A percentile compares a stretch with the other conserved stretches of the same genome.
Conservation (phyloP, 2,113 vertebrate species). For the Seriola quinqueradiata region DNA sequence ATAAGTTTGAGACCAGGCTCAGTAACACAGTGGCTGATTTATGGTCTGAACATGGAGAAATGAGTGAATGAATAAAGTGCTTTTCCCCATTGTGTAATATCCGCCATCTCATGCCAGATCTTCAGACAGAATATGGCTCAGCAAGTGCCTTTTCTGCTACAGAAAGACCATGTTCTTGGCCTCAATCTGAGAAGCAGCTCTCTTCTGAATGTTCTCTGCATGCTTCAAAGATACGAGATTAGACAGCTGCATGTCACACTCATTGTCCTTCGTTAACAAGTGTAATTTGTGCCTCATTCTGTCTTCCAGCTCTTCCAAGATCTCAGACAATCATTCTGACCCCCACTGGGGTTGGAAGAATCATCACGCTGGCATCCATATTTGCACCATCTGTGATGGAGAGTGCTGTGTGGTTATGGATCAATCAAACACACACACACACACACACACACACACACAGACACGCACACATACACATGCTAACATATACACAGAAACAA, state of each 20-base stretch:
- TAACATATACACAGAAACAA: conserved; percentile 13
- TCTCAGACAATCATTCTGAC: conserved; percentile 80
- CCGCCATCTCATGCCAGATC: conserved; percentile 58
- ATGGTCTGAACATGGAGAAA: conserved; percentile 29
- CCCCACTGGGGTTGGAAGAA: conserved; percentile 77
- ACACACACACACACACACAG: conserved; percentile 2
- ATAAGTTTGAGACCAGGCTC: conserved; percentile 24
- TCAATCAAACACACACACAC: conserved; percentile 32
- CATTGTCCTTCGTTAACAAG: conserved; percentile 82
- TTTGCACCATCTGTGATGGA: conserved; percentile 81
- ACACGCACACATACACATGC: conserved; percentile 1
- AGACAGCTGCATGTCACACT: conserved; percentile 80
- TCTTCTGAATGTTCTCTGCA: conserved; percentile 66
- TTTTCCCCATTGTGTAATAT: conserved; percentile 58
- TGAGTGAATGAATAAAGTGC: conserved; percentile 45
- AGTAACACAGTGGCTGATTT: conserved; percentile 42
- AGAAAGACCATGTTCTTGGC: conserved; percentile 67
- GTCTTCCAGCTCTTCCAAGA: conserved; percentile 78
- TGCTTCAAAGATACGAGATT: conserved; percentile 78
- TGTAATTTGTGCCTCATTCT: conserved; percentile 81
- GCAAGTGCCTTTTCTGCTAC: conserved; percentile 53
- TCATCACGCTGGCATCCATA: conserved; percentile 78
- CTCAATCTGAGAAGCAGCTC: conserved; percentile 46
- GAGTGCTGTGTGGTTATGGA: conserved; percentile 67
- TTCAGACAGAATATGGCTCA: conserved; percentile 46